phyloP scores from a whole-genome alignment of 1,140 invertebrate genomes.

The Magallana angulata region DNA sequence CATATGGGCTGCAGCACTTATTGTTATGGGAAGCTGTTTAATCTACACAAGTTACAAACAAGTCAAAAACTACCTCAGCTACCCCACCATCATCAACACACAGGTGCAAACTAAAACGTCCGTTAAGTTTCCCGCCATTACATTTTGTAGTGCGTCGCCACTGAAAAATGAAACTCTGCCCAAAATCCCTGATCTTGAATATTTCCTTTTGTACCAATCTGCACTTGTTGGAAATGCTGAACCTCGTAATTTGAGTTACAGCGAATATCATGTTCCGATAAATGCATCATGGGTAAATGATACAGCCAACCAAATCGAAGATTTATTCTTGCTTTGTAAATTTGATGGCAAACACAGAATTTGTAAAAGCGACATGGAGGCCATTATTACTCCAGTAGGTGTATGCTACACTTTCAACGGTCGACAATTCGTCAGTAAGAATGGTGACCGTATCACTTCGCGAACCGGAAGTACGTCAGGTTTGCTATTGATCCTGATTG shows the following conservation, averaged over 20 bases:
- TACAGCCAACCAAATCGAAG: background rate
- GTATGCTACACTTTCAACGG: constrained; percentile 51
- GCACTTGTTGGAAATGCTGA: too few species aligned
- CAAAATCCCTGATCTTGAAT: background rate
- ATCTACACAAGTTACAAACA: constrained; percentile 24
- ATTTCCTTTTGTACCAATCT: background rate
- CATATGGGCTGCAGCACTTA: constrained; percentile 38
- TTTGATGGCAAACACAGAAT: background rate
- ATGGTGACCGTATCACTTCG: background rate
- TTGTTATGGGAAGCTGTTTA: constrained; percentile 21
- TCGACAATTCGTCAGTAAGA: background rate
- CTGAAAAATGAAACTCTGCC: constrained; percentile 9
- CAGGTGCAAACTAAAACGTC: constrained; percentile 1
- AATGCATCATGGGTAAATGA: constrained; percentile 18
- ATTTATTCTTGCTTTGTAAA: background rate
- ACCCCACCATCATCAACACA: constrained; percentile 30
- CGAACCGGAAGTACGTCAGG: constrained; percentile 46
- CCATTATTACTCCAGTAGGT: constrained; percentile 44
- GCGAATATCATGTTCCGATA: background rate
- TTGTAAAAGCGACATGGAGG: constrained; percentile 21
- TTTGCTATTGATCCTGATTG: constrained; percentile 38
- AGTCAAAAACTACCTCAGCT: constrained; percentile 5
- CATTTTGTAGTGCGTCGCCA: constrained; percentile 10
- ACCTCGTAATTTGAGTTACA: too few species aligned
- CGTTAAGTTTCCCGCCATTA: constrained; percentile 40